Evolutionary conservation across 2,113 vertebrate genomes (phyloP).

Genomic region (Turnix velox): DNA sequence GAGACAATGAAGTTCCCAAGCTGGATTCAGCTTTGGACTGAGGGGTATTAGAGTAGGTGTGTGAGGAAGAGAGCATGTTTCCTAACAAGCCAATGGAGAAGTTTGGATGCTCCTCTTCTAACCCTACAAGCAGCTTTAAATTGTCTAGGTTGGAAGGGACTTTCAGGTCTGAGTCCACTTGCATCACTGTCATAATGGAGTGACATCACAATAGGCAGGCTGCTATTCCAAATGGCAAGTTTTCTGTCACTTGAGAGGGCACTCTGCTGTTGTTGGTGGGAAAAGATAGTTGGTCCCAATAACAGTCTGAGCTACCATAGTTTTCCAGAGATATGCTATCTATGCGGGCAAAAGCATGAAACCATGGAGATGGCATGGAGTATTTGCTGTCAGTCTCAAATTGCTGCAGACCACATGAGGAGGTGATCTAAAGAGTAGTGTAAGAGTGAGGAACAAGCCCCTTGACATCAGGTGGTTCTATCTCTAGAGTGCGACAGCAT

Average conservation of each 20-base stretch:
- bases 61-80: background rate
- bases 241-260: background rate
- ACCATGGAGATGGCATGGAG: background rate
- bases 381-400: background rate
- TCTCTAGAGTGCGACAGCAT: background rate
- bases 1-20: background rate
- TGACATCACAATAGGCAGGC: background rate
- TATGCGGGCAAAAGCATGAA: background rate
- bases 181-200: background rate
- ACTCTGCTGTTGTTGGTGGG: background rate
- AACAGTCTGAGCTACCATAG: background rate
- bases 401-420: background rate
- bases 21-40: background rate
- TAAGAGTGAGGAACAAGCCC: background rate
- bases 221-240: background rate
- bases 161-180: background rate
- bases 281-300: background rate
- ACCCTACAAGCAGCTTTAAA: background rate
- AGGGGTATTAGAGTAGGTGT: background rate
- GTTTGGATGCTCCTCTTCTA: background rate
- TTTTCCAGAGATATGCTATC: background rate
- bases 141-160: no score
- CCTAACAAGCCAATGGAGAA: background rate
- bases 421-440: rapidly evolving
- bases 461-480: background rate